Base-by-base conservation (phyloP, 1,140 invertebrate species). In the Thaumatotibia leucotreta region DNA sequence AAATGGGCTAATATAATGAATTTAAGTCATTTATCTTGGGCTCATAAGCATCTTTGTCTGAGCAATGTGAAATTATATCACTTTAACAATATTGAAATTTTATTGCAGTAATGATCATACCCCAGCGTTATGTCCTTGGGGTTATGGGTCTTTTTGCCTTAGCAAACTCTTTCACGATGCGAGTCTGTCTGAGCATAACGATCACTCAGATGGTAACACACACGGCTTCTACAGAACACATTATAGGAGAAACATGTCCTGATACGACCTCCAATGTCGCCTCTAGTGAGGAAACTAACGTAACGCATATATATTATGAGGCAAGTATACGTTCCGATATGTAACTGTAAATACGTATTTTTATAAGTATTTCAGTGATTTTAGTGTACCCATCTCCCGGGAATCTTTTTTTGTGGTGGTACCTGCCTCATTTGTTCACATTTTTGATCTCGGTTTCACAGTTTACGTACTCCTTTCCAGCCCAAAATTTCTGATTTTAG, bases 151-250 rank as follows among this genome's bases (percentile, higher is more conserved):
- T 97, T 73, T 89, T 96, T 68, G 96, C 95, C 3, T 92, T 97
- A 31, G 93, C 95, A 29, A 97, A 96, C 79, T 94, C 97, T 0
- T 98, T 97, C 78, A 95, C 96, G 5, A 95, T 98, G 95, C 92
- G 97, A 33, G 95, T 97, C 2, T 97, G 96, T 74, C 91, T 98
- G 14, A 97, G 96, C 64, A 94, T 98, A 65, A 96, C 97, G 0
- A 97, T 98, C 61, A 97, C 97, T 14, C 95, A 97, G 75, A 97
- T 98, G 96, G 95, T 94, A 0, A 62, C 80, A 0, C 74, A 77
- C n/a, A 64, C 66, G 0, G 64, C 75, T 6, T 64, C 80, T 0
- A 70, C 78, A 2, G 80, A 79, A 54, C 80, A 88, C 45, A 84
- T 87, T 4, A 63, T 85, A 2, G 88, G 83, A 0, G 82, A 89